Evolutionary conservation across 1,140 invertebrate genomes (phyloP), one percentile per base, ranked within the genome.

Genomic region (Oryctes rhinoceros): DNA sequence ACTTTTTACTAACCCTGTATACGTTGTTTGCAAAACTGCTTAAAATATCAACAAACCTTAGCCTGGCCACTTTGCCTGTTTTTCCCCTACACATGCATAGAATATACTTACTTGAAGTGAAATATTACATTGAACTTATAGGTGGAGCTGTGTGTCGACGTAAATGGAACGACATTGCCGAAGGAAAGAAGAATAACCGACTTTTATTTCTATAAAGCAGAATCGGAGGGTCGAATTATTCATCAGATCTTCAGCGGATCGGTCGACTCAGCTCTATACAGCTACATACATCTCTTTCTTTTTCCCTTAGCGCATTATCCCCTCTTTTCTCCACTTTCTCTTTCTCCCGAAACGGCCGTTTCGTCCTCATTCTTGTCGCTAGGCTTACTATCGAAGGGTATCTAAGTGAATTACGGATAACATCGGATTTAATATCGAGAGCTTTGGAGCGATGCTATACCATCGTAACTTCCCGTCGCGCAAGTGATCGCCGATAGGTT

Each of bases 351-450:
- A 18, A 59, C 53, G 15, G 15, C 18, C 18, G 15, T n/a, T 59
- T 18, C 53, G 53, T 18, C 15, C n/a, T 59, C 53, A 18, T 59
- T n/a, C 15, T 59, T 15, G 53, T n/a, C 13, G 15, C 15, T n/a
- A 59, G 53, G 18, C 18, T 59, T 59, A 59, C 6, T n/a, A 18
- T 18, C 18, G 15, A 6, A 6, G 18, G n/a, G 53, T n/a, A 18
- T 59, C 15, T 59, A 59, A 59, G 53, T n/a, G 53, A 59, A 59
- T 59, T 59, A 59, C 53, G 53, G 53, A 59, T 59, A 59, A 59
- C 53, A 59, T 59, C 53, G 53, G 53, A 59, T 59, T 59, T 59
- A 59, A 59, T 59, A 59, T 59, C 53, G 53, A 59, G 53, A n/a
- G 18, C 53, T 18, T 59, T 30, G 24, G 24, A 30, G 24, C 24